Conservation (phyloP, 2,888 invertebrate genomes). For the Megalurothrips usitatus region DNA sequence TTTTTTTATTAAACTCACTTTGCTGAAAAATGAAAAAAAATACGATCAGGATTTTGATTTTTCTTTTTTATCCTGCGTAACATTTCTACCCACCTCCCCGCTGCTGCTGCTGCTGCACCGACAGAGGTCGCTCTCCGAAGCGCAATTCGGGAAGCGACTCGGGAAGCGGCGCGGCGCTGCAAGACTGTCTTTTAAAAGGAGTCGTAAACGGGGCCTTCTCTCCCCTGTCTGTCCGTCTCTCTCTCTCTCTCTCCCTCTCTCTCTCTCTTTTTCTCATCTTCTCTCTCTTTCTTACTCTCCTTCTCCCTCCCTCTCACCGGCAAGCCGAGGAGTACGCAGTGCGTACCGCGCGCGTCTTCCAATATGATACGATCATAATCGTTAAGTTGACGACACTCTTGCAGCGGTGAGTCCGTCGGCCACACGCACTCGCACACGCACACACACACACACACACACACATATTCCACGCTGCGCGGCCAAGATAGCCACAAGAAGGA, state of each 20-base stretch:
- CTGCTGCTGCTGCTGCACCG: too few species aligned
- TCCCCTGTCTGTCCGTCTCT: too few species aligned
- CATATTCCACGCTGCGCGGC: neutral
- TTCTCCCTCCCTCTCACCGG: neutral
- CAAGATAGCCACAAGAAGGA: neutral
- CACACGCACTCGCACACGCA: neutral
- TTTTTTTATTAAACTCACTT: neutral
- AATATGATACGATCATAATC: slow-evolving; percentile 18
- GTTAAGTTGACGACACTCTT: slow-evolving; percentile 6
- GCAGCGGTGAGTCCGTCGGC: neutral
- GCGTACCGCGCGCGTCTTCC: neutral
- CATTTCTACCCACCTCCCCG: too few species aligned
- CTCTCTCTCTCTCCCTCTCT: neutral
- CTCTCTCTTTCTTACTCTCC: neutral
- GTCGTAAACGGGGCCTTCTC: neutral
- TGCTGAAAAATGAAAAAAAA: neutral
- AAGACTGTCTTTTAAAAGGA: neutral
- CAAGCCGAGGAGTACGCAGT: too few species aligned
- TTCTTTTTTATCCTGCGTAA: too few species aligned
- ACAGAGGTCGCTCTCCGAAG: too few species aligned
- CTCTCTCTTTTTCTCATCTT: neutral
- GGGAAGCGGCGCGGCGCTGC: neutral
- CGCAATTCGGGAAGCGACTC: too few species aligned
- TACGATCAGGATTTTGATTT: neutral
- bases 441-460: slow-evolving; percentile 22